Percentiles rank a stretch among this genome's conserved stretches.
Evolutionary conservation across 2,888 invertebrate genomes (phyloP).

Genomic region (Reticulitermes lucifugus): DNA sequence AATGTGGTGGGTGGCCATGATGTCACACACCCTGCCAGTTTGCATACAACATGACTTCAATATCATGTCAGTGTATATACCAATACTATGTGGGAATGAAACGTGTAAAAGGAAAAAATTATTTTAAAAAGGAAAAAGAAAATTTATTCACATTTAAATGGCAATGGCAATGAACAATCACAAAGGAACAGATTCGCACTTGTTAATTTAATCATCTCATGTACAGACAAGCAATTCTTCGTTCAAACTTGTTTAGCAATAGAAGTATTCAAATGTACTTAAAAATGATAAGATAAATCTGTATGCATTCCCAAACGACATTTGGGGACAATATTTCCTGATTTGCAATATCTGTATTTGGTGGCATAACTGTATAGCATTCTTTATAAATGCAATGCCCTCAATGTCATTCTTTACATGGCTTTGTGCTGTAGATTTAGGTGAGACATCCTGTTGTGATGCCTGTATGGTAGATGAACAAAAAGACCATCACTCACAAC

Average conservation of each 20-base stretch:
- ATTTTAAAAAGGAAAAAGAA: not conserved
- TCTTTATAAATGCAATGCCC: not conserved
- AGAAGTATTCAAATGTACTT: not conserved
- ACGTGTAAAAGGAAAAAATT: no score
- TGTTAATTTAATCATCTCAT: not conserved
- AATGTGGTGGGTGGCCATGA: no score
- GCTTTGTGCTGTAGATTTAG: no score
- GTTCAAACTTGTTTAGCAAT: not conserved
- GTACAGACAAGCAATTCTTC: not conserved
- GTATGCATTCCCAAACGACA: not conserved
- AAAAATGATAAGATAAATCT: not conserved
- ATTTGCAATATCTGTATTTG: not conserved
- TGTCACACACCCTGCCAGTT: no score
- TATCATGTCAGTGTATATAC: no score
- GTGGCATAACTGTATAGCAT: not conserved
- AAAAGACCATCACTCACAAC: no score
- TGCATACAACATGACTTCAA: no score
- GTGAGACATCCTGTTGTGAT: no score
- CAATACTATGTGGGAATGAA: no score
- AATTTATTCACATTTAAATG: conserved; percentile 1
- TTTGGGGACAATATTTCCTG: not conserved
- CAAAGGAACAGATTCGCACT: not conserved
- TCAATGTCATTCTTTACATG: no score
- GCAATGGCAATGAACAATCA: not conserved
- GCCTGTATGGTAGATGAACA: no score